Conservation (phyloP, 1,140 invertebrate species). For the Lepidurus apus region DNA sequence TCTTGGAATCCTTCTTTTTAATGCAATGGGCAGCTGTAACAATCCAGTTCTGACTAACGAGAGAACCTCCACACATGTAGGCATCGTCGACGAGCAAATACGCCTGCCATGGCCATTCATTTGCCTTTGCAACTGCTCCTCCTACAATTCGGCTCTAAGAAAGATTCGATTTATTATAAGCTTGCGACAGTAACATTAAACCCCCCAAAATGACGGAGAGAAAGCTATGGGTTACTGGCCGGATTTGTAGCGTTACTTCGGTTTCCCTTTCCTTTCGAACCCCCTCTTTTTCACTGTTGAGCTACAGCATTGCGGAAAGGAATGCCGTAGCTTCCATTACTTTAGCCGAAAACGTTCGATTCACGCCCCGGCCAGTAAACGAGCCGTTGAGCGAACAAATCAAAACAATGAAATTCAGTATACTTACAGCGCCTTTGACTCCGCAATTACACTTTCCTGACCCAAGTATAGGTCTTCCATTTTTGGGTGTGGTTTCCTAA, state of each 20-base stretch:
- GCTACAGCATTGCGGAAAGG: too few species aligned
- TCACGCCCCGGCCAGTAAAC: neutral
- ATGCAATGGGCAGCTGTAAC: conserved; percentile 48
- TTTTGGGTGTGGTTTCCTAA: too few species aligned
- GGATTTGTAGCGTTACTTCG: too few species aligned
- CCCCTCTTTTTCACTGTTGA: too few species aligned
- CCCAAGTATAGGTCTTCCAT: too few species aligned
- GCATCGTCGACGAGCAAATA: conserved; percentile 24
- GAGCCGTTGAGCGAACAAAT: neutral
- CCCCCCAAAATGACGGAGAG: neutral
- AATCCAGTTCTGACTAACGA: conserved; percentile 46
- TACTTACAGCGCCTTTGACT: neutral
- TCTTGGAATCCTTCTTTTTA: neutral
- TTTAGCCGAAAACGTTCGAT: too few species aligned
- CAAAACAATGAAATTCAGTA: neutral
- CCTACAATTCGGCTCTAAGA: conserved; percentile 33
- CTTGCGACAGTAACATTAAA: neutral
- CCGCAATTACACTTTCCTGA: too few species aligned
- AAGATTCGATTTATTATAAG: neutral
- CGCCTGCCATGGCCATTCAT: conserved; percentile 34
- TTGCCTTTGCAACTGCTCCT: neutral
- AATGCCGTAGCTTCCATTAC: too few species aligned
- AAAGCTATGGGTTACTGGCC: too few species aligned
- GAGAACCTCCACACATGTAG: conserved; percentile 46
- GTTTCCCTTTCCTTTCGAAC: too few species aligned